Conservation (phyloP, 2,113 vertebrate species). For the Collichthys lucidus region DNA sequence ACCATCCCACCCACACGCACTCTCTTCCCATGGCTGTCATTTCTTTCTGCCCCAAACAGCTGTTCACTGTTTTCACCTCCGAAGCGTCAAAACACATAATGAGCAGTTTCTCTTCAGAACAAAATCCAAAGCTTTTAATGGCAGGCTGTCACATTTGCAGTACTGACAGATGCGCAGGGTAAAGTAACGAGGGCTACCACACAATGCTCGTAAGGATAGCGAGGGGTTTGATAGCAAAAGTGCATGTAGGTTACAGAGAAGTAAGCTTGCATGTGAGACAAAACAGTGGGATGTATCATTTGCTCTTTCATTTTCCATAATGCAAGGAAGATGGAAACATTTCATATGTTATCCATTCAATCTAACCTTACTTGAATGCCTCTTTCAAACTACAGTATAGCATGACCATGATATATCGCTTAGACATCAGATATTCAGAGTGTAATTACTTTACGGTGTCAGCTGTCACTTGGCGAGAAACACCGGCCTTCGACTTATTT, state of each 20-base stretch:
- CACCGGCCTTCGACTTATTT: neutral
- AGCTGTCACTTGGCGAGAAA: conserved; percentile 42
- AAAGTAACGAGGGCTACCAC: conserved; percentile 17
- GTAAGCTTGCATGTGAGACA: conserved; percentile 1
- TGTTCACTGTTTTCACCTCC: conserved; percentile 68
- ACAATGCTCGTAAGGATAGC: neutral
- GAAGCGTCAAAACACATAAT: conserved; percentile 64
- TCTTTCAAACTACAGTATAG: neutral
- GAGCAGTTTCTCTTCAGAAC: conserved; percentile 66
- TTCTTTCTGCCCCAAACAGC: conserved; percentile 55
- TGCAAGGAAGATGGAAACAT: neutral
- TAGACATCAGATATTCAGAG: conserved; percentile 29
- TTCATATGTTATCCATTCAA: neutral
- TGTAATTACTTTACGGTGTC: conserved; percentile 52
- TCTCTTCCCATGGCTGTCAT: conserved; percentile 26
- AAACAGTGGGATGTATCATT: neutral
- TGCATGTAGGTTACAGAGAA: neutral
- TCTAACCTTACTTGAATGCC: neutral
- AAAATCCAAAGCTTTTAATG: conserved; percentile 54
- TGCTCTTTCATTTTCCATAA: neutral
- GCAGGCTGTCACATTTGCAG: conserved; percentile 50
- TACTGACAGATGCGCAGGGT: conserved; percentile 41
- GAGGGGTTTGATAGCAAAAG: neutral
- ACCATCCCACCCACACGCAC: neutral
- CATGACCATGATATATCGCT: conserved; percentile 12